Evolutionary conservation across 1,140 invertebrate species (phyloP).

Genomic region (Lutraria rhynchaena): DNA sequence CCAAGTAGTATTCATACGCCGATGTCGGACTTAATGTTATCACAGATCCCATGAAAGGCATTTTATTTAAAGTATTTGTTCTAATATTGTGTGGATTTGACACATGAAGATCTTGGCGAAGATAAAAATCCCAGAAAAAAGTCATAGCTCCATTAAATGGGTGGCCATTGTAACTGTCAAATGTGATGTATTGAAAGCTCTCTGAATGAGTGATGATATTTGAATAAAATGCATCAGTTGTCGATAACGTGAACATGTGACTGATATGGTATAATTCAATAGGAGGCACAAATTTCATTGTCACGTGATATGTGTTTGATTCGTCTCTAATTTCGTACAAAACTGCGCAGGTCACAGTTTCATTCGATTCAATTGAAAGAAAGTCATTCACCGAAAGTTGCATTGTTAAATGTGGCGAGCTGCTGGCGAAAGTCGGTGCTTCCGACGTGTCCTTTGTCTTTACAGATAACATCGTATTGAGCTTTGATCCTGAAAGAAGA

Average conservation of each 20-base stretch:
- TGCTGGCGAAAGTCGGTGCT: not conserved
- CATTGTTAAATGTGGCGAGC: not conserved
- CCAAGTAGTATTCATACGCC: conserved; percentile 42
- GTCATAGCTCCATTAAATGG: conserved; percentile 45
- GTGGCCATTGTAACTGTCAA: not conserved
- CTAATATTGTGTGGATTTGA: conserved; percentile 1
- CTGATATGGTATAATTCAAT: conserved; percentile 22
- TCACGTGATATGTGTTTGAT: not conserved
- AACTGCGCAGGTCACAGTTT: conserved; percentile 28
- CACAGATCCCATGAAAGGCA: conserved; percentile 44
- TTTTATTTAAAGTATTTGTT: conserved; percentile 21
- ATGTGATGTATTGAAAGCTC: conserved; percentile 13
- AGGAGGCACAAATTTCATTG: conserved; percentile 31
- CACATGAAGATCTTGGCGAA: conserved; percentile 18
- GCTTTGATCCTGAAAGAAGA: conserved; percentile 30
- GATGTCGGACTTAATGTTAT: not conserved
- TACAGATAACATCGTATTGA: conserved; percentile 11
- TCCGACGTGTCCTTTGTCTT: not conserved
- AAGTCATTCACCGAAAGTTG: conserved; percentile 30
- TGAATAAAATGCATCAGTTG: not conserved
- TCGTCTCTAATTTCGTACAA: conserved; percentile 18
- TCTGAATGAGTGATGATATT: not conserved
- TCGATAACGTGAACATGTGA: conserved; percentile 11
- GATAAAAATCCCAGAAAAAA: conserved; percentile 40
- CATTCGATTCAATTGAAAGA: conserved; percentile 23